Evolutionary conservation across 2,888 invertebrate species (phyloP), one percentile per base, ranked within the genome.

Genomic region (Tipula unca): DNA sequence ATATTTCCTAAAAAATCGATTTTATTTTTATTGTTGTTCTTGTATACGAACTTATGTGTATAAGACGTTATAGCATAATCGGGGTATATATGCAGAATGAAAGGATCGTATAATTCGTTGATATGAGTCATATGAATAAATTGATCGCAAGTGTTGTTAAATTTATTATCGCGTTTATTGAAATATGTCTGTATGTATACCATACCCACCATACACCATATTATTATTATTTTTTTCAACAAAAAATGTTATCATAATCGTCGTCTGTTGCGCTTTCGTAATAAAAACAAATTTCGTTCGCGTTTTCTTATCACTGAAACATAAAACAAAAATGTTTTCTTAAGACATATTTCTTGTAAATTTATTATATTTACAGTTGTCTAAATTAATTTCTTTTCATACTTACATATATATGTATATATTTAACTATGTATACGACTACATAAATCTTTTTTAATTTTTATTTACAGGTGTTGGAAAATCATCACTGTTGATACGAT

Each of bases 401-500:
- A 29, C 25, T 29, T 85, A 32, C 4, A 32, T 32, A 32, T 32
- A 6, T 32, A 32, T 2, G 32, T n/a, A n/a, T n/a, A n/a, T n/a
- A n/a, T n/a, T n/a, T n/a, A n/a, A n/a, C n/a, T n/a, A 32, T 32
- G 32, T 32, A 32, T 6, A 17, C 20, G 35, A 25, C 3, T 36
- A 69, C 2, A 8, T 69, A 69, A 25, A 69, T 69, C 25, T 10
- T 69, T 8, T 69, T 29, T 29, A 32, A n/a, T 17, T n/a, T 29
- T 84, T 10, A 35, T 85, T 87, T 92, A 90, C 92, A 98, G 99
- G 99, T 92, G 99, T 99, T 88, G 99, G 99, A 86, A 99, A 99
- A 92, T 99, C 99, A 92, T 99, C 98, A 89, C 93, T 99, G 87
- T 93, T 99, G 87, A 93, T 99, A 89, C 93, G 99, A 88, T 99